These are phyloP conservation scores for Alviniconcha strummeri DNA, from an alignment of 2,888 invertebrate genomes.

Conservation along the genomic window DNA sequence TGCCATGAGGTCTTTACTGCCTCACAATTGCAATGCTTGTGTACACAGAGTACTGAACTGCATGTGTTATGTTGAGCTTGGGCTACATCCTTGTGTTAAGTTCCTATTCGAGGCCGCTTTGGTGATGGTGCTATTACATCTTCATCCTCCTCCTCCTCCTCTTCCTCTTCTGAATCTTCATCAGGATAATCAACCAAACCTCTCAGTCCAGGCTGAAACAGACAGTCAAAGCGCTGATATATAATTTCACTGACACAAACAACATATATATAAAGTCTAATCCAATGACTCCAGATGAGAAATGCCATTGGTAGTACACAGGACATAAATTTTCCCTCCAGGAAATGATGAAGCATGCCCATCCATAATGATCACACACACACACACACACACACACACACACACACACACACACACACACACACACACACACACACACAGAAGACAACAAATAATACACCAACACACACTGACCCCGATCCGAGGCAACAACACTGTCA, in stretches of 20 bases:
- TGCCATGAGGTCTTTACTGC: not conserved
- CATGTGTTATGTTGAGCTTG: not conserved
- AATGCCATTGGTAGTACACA: too few species aligned
- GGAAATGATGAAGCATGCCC: too few species aligned
- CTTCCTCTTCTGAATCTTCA: constrained; percentile 92
- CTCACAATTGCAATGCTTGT: not conserved
- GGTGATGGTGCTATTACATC: constrained; percentile 61
- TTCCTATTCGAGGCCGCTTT: constrained; percentile 63
- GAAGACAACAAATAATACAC: too few species aligned
- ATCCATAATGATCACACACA: too few species aligned
- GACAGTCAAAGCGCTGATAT: not conserved
- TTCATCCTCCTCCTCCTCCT: constrained; percentile 69
- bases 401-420: not conserved
- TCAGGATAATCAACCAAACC: constrained; percentile 95
- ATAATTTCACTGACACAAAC: too few species aligned
- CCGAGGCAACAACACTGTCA: too few species aligned
- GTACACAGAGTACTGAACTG: not conserved
- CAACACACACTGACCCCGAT: too few species aligned
- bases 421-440: not conserved
- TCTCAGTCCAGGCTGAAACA: constrained; percentile 67
- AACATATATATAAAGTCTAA: too few species aligned
- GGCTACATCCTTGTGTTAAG: constrained; percentile 45
- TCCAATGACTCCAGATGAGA: too few species aligned
- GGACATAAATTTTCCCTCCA: too few species aligned
- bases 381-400: too few species aligned